Evolutionary conservation across 2,113 vertebrate species (phyloP), one percentile per base, ranked within the genome.

Genomic region (Apodemus speciosus): DNA sequence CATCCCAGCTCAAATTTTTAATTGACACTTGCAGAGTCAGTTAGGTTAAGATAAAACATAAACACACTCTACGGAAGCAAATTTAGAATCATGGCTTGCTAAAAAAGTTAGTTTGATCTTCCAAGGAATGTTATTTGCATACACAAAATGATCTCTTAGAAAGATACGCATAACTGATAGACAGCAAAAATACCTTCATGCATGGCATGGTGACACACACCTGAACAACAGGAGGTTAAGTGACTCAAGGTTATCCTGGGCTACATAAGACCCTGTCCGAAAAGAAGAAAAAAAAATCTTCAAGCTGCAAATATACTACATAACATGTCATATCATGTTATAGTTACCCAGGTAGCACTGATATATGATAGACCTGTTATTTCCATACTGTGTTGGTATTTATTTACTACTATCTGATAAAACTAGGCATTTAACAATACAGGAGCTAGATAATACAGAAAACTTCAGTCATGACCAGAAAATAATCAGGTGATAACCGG

Each of bases 51-150:
- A 86, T 9, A 68, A 60, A 20, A 83, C 11, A 86, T 6, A 32
- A 85, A n/a, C 9, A 60, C 7, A 75, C 13, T 68, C 7, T 60
- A 30, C 27, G 16, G 13, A 88, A 6, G n/a, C 30, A 84, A 76
- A 62, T 76, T 73, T 95, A 75, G 46, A 72, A 72, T 86, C n/a
- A 69, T 1, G 56, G n/a, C n/a, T 38, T 73, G 11, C 64, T 94
- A 9, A 94, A 94, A 91, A 32, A 60, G 58, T 62, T 76, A 87
- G 23, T 86, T 87, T 80, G 32, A 43, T 87, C 35, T 49, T 86
- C 69, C 9, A 49, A 85, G 18, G 77, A 94, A 85, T 69, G 71
- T 81, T 27, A 86, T 25, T 85, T 32, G 35, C 10, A 18, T 10
- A 58, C 21, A 80, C 51, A 51, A 91, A 90, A 35, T 79, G 40